Evolutionary conservation across 2,888 invertebrate species (phyloP).

Genomic region (Standfussiana lucernea): DNA sequence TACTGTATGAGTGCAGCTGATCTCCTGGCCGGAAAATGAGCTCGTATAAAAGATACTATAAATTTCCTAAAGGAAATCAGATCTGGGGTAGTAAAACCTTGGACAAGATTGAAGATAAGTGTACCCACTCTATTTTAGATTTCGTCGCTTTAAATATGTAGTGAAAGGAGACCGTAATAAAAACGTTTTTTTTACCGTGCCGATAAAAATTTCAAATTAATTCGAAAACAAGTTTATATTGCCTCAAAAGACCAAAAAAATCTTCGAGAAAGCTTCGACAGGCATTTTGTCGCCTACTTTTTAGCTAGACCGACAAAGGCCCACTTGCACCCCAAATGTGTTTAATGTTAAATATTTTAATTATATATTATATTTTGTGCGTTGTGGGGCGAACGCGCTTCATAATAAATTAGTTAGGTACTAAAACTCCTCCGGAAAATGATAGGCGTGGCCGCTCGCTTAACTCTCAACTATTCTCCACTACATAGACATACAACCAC

Average conservation of each 20-base stretch:
- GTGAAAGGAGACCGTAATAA: not conserved
- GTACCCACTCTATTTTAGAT: slow-evolving; percentile 4
- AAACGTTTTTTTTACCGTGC: not conserved
- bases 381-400: not conserved
- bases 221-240: not conserved
- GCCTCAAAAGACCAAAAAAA: not conserved
- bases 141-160: not conserved
- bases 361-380: not conserved
- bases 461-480: slow-evolving; percentile 41
- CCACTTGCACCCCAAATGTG: not conserved
- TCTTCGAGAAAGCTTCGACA: not conserved
- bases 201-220: no score
- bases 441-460: slow-evolving; percentile 29
- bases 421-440: slow-evolving; percentile 1
- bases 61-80: slow-evolving; percentile 53
- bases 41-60: slow-evolving; percentile 58
- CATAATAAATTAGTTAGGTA: not conserved
- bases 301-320: not conserved
- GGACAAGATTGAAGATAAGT: slow-evolving; percentile 47
- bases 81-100: slow-evolving; percentile 46
- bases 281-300: not conserved
- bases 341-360: not conserved
- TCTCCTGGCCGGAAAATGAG: slow-evolving; percentile 54
- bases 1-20: slow-evolving; percentile 65
- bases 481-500: slow-evolving; percentile 44